Evolutionary conservation across 1,140 invertebrate species (phyloP), one percentile per base, ranked within the genome.

Genomic region (Trachymyrmex septentrionalis): DNA sequence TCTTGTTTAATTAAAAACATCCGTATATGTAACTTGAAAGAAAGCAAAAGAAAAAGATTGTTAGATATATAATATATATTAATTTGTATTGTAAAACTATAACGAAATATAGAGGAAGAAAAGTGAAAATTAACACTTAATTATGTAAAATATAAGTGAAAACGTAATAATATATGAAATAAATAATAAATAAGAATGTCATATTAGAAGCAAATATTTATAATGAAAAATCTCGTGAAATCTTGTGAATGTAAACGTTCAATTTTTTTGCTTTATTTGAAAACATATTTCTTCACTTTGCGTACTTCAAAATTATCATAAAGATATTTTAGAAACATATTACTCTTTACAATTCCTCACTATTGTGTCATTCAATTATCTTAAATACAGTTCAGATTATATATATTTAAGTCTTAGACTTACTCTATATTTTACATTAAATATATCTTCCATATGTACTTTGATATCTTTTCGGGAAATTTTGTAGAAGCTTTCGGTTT

Each of bases 1-100:
- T 75, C 50, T 75, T 24, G 30, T 76, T 38, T 24, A 21, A 21
- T 38, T 24, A 44, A 75, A 55, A 75, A 76, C 9, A 59, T 27
- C 10, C 12, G 19, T 53, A 19, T 6, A 6, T 66, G 10, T 24
- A 24, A 63, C 10, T 3, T 66, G 34, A 21, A 9, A 21, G 14
- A 63, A 14, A 66, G 30, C n/a, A 3, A 66, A 44, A 38, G 34
- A 12, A 21, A 21, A 2, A 48, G 6, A 50, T 71, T 27, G 50
- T n/a, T 6, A 55, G 10, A 55, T 55, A 55, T n/a, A 48, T 24
- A 16, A 30, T n/a, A n/a, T 38, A 38, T 7, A 38, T 7, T 55
- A 73, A 53, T 53, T 48, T 27, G 19, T 16, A 30, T 71, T 53
- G 24, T 48, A 69, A 53, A 53, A 53, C 48, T 44, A 16, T 6